Base-by-base conservation (phyloP, 2,888 invertebrate genomes). In the Microctonus brassicae region DNA sequence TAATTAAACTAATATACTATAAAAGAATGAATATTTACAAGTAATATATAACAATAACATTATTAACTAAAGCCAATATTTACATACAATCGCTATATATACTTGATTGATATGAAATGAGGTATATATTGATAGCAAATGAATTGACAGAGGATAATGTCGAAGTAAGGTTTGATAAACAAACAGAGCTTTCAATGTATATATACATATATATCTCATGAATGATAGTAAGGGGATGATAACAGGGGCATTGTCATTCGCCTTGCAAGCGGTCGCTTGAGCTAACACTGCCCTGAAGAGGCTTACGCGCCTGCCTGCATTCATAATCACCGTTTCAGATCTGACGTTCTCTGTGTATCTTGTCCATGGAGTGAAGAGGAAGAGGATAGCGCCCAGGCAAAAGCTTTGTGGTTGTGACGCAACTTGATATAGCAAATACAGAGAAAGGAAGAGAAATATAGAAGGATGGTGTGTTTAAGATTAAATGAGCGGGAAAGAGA, bases 311-410 rank as follows among this genome's bases (percentile, higher is more conserved):
- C 75, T 76, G 80, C 81, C 82, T 80, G 83, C 84, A 80, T 83
- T 85, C 79, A 82, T 83, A 83, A 85, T 86, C 86, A 79, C 79
- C 77, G 77, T 80, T 83, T 82, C 78, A 82, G 82, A 85, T 84
- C 84, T 78, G 81, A 76, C 81, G 80, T 77, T 74, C 74, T 74
- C 74, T 80, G 79, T 81, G 77, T 80, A 80, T 77, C 73, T 77
- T 77, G 66, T 72, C 74, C 70, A 73, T 60, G 62, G 70, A 62
- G 65, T 55, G 70, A 64, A 70, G 70, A 66, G 66, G 73, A 60
- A 17, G 60, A 24, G 69, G 61, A 24, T 55, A 26, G 47, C 7
- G 33, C 20, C 63, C 63, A 53, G 72, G 72, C 70, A 64, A 61
- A 55, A 55, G 53, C 69, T 52, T 39, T 42, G 53, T 7, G 33